Base-by-base conservation (phyloP, 1,140 invertebrate species). In the Littorina saxatilis region DNA sequence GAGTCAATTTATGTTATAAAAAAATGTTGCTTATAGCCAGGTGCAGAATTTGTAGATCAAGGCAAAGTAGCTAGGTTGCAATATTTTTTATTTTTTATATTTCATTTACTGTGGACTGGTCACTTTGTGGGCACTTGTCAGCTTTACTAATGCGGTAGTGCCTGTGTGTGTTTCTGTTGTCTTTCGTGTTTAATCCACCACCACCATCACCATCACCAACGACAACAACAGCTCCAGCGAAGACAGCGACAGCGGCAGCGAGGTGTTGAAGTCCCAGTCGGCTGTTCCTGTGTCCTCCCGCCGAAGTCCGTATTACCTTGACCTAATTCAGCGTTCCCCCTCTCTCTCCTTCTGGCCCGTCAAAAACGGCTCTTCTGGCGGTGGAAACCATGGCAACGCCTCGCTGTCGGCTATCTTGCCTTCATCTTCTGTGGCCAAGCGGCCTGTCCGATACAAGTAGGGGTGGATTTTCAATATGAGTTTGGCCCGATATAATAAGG, bases 401-500 rank as follows among this genome's bases (percentile, higher is more conserved):
- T 58, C 35, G 7, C 70, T 43, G n/a, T n/a, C n/a, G n/a, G n/a
- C n/a, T n/a, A n/a, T 52, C 29, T 29, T 58, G 32, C 55, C 55
- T 39, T 29, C 76, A 7, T 35, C 55, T 35, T 23, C 58, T 66
- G 55, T 78, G 76, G 58, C 58, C 17, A 78, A 78, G 35, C 17
- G 58, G n/a, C 32, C 39, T 17, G 76, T 78, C 32, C 76, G 76
- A 61, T 78, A 78, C 43, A 78, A 63, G 76, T 78, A 78, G 76
- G 55, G 20, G 4, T 20, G 27, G 58, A 23, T 23, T n/a, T n/a
- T n/a, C n/a, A n/a, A n/a, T n/a, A n/a, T n/a, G n/a, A n/a, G n/a
- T n/a, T n/a, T n/a, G n/a, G n/a, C n/a, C n/a, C n/a, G n/a, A n/a
- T n/a, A n/a, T n/a, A n/a, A n/a, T n/a, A n/a, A n/a, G n/a, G n/a